These are phyloP conservation scores for Alosa sapidissima DNA, from an alignment of 2,797 vertebrate species.

Conservation along the genomic window DNA sequence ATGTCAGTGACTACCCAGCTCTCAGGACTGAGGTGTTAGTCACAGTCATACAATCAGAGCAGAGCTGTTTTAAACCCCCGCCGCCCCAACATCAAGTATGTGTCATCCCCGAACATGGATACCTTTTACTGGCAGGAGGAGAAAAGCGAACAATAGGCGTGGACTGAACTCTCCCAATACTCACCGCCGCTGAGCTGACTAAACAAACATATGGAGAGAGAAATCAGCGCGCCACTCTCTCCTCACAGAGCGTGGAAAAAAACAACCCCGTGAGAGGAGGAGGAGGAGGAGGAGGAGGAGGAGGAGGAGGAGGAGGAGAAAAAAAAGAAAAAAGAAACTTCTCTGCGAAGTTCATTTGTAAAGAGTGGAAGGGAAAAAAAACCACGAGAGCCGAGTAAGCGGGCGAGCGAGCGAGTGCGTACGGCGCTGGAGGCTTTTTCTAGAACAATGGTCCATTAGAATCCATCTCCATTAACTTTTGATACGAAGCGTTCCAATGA, in stretches of 20 bases:
- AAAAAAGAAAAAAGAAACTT: background rate
- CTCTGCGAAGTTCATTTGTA: background rate
- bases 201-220: background rate
- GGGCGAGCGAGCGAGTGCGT: constrained; percentile 48
- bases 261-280: background rate
- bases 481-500: constrained; percentile 74
- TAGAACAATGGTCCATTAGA: constrained; percentile 77
- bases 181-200: background rate
- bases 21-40: constrained; percentile 1
- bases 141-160: background rate
- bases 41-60: background rate
- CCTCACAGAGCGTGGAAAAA: background rate
- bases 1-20: background rate
- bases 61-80: background rate
- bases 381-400: constrained; percentile 27
- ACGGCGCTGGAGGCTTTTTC: constrained; percentile 65
- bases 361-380: background rate
- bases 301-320: too few species aligned
- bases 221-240: background rate
- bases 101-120: background rate
- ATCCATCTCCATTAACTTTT: constrained; percentile 79
- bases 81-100: background rate
- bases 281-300: too few species aligned
- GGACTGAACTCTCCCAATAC: background rate
- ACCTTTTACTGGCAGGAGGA: background rate